Base-by-base conservation (phyloP, 1,140 invertebrate genomes). In the Caerostris darwini region DNA sequence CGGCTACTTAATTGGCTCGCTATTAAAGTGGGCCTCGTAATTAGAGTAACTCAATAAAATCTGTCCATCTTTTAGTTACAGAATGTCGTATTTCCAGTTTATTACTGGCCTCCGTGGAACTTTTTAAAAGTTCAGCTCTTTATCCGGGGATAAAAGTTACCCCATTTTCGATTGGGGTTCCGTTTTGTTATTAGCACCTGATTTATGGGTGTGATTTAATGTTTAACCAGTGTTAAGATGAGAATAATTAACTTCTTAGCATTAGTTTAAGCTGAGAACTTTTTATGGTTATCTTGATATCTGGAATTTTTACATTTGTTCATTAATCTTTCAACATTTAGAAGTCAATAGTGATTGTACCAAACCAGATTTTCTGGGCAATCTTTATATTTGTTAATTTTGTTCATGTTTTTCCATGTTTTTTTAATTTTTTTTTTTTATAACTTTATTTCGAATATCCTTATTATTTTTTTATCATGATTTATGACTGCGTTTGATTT, bases 1-100 rank as follows among this genome's bases (percentile, higher is more conserved):
- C 5, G 0, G 82, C 82, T n/a, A 19, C 82, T 83, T 83, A 57
- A 83, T 57, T 83, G 82, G 82, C 54, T 56, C 6, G 82, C 82
- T 83, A 83, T 83, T 83, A 83, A 83, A 83, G 53, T 83, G 7
- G 54, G 53, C 53, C 54, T 56, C 82, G 82, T 83, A 83, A 83
- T 83, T 83, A 83, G 82, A 83, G 54, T 83, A 83, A 83, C 82
- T 83, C 82, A 83, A 83, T 83, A 83, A 83, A 83, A 58, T 83
- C 82, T 56, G 82, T 83, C 82, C 8, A 0, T 5, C 7, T 56
- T n/a, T 57, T 77, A 19, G 19, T 10, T 50, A 12, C 34, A 34
- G 71, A 77, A 77, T 77, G 71, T 50, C 69, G 69, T 77, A 77
- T 77, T 53, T 71, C 50, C 50, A 77, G 34, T 77, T 77, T 77